These are phyloP conservation scores for Clarias pachynema DNA, from an alignment of 2,797 vertebrate genomes.

Conservation along the genomic window DNA sequence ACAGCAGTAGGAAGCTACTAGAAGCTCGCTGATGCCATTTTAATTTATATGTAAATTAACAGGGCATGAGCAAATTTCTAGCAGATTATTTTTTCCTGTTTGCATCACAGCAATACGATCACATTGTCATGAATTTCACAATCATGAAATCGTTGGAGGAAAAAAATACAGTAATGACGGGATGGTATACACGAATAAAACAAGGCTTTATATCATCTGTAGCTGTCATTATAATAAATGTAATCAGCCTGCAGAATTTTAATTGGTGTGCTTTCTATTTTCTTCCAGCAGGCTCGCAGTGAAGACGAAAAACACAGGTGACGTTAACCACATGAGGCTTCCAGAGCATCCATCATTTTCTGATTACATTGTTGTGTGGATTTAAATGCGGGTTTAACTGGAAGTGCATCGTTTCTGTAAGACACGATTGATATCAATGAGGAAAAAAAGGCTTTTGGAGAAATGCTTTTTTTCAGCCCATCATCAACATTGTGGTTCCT, in stretches of 20 bases:
- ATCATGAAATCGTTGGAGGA: not conserved
- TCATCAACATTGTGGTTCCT: not conserved
- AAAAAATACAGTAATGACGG: not conserved
- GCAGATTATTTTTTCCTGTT: not conserved
- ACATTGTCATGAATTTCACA: not conserved
- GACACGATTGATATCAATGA: not conserved
- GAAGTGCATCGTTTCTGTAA: not conserved
- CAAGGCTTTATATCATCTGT: not conserved
- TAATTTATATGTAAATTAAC: slow-evolving; percentile 4
- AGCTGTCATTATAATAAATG: slow-evolving; percentile 4
- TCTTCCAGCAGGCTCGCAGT: not conserved
- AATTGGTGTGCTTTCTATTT: slow-evolving; percentile 1
- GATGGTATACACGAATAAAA: not conserved
- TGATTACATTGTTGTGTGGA: not conserved
- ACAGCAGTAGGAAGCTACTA: not conserved
- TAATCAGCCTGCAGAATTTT: not conserved
- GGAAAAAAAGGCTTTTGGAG: not conserved
- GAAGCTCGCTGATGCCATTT: not conserved
- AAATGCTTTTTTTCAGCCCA: not conserved
- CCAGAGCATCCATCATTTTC: not conserved
- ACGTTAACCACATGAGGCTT: not conserved
- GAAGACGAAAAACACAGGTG: not conserved
- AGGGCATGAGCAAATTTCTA: too few species aligned
- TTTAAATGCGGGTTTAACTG: not conserved
- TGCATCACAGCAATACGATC: not conserved